A percentile compares a stretch with the other conserved stretches of the same genome.
These are phyloP conservation scores for Thripadectes ignobilis DNA, from an alignment of 2,797 vertebrate species.

Conservation along the genomic window DNA sequence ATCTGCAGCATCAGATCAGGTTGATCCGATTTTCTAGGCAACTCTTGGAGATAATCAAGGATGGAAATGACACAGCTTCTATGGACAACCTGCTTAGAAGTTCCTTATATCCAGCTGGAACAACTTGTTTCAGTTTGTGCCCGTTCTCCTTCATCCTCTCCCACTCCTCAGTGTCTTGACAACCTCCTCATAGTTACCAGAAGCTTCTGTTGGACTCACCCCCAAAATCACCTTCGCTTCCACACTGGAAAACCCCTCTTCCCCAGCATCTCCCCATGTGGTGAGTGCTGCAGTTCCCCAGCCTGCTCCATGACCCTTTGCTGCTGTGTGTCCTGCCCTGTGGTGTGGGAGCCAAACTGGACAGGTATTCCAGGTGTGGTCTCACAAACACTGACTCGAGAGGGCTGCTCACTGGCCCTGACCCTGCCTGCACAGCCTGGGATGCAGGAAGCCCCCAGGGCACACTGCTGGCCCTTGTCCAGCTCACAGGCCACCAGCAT, in stretches of 20 bases:
- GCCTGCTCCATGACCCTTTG: accelerated
- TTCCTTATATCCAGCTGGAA: not conserved
- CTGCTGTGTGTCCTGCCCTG: not conserved
- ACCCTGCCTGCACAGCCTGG: accelerated
- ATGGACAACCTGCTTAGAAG: not conserved
- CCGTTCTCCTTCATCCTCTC: not conserved
- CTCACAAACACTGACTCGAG: not conserved
- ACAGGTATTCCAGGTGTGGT: not conserved
- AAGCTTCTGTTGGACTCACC: not conserved
- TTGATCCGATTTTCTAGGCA: not conserved
- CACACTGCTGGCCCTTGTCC: not conserved
- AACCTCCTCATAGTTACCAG: not conserved
- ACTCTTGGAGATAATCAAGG: not conserved
- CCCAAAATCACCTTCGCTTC: not conserved
- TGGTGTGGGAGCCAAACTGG: accelerated
- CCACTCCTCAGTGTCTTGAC: not conserved
- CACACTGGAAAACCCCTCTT: not conserved
- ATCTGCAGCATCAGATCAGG: not conserved
- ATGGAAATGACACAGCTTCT: not conserved
- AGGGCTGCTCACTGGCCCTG: not conserved
- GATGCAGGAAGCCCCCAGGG: not conserved
- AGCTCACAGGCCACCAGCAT: not conserved
- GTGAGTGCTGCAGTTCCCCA: not conserved
- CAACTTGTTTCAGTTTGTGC: not conserved
- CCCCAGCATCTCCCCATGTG: accelerated